Percentiles rank a stretch among this genome's conserved stretches.
Evolutionary conservation across 2,113 vertebrate species (phyloP).

Genomic region (Hylia prasina): DNA sequence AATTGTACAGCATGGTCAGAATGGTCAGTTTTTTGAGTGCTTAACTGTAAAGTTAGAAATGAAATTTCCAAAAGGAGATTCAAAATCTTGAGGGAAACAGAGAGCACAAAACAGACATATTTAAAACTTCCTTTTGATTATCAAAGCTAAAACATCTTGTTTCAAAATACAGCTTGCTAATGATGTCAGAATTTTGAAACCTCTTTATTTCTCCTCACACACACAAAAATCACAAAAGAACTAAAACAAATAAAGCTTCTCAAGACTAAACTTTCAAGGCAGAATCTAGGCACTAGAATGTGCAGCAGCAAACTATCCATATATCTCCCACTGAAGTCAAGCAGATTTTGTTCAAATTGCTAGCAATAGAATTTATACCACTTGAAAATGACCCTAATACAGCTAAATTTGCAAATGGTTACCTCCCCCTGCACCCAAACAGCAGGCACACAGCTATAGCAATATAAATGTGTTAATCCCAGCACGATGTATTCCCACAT

Average conservation of each 20-base stretch:
- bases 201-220: background rate
- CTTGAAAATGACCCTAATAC: background rate
- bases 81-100: background rate
- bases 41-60: background rate
- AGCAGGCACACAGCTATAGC: background rate
- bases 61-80: background rate
- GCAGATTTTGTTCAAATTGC: background rate
- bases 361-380: background rate
- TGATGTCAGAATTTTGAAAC: background rate
- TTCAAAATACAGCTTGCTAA: background rate
- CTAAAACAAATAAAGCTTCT: background rate
- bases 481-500: slow-evolving; percentile 37
- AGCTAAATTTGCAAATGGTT: slow-evolving; percentile 20
- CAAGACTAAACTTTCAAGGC: background rate
- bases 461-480: slow-evolving; percentile 51
- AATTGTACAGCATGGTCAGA: background rate
- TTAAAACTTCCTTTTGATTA: background rate
- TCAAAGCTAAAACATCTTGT: background rate
- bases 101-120: background rate
- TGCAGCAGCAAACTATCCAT: background rate
- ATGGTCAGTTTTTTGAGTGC: background rate
- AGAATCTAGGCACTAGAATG: background rate
- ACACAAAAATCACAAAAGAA: background rate
- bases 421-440: slow-evolving; percentile 26
- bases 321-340: background rate